These are phyloP conservation scores for Cyclopterus lumpus DNA, from an alignment of 2,797 vertebrate genomes.

Conservation along the genomic window DNA sequence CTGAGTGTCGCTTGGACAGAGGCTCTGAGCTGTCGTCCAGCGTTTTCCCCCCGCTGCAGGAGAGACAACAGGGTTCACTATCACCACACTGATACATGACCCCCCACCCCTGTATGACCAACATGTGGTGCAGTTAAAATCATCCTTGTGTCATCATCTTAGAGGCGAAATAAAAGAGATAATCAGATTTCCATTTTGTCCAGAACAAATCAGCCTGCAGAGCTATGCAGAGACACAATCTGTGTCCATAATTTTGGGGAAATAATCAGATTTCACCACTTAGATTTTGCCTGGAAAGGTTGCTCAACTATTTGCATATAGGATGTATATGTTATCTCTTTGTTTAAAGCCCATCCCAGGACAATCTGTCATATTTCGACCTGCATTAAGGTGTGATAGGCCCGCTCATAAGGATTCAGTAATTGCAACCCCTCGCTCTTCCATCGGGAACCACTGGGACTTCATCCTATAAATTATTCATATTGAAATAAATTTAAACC, in stretches of 20 bases:
- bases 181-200: not conserved
- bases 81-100: conserved; percentile 20
- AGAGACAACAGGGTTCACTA: conserved; percentile 40
- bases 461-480: conserved; percentile 89
- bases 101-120: conserved; percentile 5
- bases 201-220: conserved; percentile 8
- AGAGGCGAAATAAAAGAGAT: conserved; percentile 8
- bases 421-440: conserved; percentile 15
- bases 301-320: not conserved
- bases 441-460: conserved; percentile 64
- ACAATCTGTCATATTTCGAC: not conserved
- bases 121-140: conserved; percentile 27
- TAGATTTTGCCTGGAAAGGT: not conserved
- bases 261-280: conserved; percentile 4
- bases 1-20: conserved; percentile 96
- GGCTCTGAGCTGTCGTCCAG: conserved; percentile 90
- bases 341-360: conserved; percentile 23
- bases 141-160: conserved; percentile 13
- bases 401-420: conserved; percentile 31
- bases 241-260: not conserved
- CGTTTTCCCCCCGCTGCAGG: conserved; percentile 76
- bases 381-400: conserved; percentile 33
- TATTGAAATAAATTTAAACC: conserved; percentile 77
- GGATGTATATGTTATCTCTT: not conserved
- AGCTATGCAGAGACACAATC: not conserved